Evolutionary conservation across 2,113 vertebrate species (phyloP), one percentile per base, ranked within the genome.

Genomic region (Mugil cephalus): DNA sequence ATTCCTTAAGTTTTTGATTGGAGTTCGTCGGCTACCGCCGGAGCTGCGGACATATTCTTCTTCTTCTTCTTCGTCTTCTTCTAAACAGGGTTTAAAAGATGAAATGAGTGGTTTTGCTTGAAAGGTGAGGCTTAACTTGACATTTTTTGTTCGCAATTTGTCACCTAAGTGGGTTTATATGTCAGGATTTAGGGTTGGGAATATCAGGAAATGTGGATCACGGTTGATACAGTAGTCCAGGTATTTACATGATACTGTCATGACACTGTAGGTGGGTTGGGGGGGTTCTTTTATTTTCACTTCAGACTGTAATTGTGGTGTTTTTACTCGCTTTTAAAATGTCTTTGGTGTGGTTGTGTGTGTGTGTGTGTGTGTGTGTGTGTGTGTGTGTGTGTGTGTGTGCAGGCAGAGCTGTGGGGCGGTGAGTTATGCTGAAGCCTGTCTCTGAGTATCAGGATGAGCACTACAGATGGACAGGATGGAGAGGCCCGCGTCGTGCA

Each of bases 371-470:
- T 85, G 78, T 24, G 10, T 46, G 5, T 13, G 14, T 14, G n/a
- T 8, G 12, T 55, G 24, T 18, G 14, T 48, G 10, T 72, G 45
- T 50, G 43, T 43, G 18, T 67, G 95, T 85, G 79, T 46, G 77
- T 83, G 82, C 79, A 81, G 72, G 46, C 68, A 84, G 70, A 62
- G 24, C 2, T 2, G 3, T 30, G 24, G 24, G 14, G 75, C 85
- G 10, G 74, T 82, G 85, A 88, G 93, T 93, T 91, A 96, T 96
- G 95, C 94, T 87, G 94, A 95, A 82, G 80, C 74, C 80, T 65
- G 58, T 60, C 72, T 65, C 18, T 55, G 67, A 69, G 62, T 34
- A 82, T 89, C 95, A 98, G 89, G 78, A 99, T 99, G 97, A 99
- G 94, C 94, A 80, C 89, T 77, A 92, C 90, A 56, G 92, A 95